Evolutionary conservation across 2,888 invertebrate species (phyloP), one percentile per base, ranked within the genome.

Genomic region (Cordilura impudica): DNA sequence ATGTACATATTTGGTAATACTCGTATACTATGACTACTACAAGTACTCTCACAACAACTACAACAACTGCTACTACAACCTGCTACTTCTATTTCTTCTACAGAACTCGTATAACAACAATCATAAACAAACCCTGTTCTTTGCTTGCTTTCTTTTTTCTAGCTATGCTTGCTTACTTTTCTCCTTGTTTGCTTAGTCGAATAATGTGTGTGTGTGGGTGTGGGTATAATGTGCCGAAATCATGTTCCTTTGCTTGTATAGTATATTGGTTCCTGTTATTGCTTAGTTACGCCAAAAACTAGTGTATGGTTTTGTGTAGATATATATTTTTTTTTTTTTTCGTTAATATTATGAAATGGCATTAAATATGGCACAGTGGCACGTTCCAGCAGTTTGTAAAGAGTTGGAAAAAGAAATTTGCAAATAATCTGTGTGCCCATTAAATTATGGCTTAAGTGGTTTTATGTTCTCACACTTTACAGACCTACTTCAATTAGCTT

Each of bases 1-100:
- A n/a, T n/a, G n/a, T n/a, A n/a, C n/a, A n/a, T n/a, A n/a, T n/a
- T n/a, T n/a, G n/a, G n/a, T n/a, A n/a, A n/a, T n/a, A n/a, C 39
- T 31, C 72, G 56, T 54, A 79, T 82, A 81, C 82, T 83, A 26
- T 49, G 16, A 43, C 53, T 56, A 31, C 65, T 21, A 26, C 23
- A 16, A 49, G 19, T 60, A 54, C 16, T 23, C 7, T 12, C n/a
- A 56, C 49, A 43, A n/a, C 26, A 26, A 60, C 6, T 18, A 47
- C 47, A n/a, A 69, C 29, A n/a, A 35, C 31, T 26, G 7, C 10
- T 26, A 26, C 23, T 26, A 12, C 61, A 4, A 35, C 12, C 12
- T n/a, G 10, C 4, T 47, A 29, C 61, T 19, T 19, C 56, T 19
- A 35, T 43, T 3, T 12, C 6, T 18, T 7, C 31, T 10, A 49